These are phyloP conservation scores for Rhizomys pruinosus DNA, from an alignment of 2,113 vertebrate species.

Conservation along the genomic window DNA sequence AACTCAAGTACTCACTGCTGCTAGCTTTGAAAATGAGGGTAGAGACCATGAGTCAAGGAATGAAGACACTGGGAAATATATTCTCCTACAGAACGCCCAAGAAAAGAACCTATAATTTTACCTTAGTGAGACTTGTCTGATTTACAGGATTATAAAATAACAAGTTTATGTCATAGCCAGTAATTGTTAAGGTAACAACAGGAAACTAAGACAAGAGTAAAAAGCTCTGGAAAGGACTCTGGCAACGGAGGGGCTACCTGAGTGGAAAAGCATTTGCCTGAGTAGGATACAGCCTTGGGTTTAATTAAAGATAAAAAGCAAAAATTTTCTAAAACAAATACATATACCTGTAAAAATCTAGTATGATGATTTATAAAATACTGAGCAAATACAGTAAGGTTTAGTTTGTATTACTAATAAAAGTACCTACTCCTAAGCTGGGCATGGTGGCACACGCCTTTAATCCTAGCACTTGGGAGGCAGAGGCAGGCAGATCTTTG, in stretches of 20 bases:
- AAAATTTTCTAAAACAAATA: slow-evolving; percentile 30
- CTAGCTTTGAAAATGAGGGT: not conserved
- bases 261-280: not conserved
- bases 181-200: not conserved
- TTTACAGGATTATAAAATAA: not conserved
- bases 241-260: not conserved
- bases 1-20: not conserved
- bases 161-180: not conserved
- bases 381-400: not conserved
- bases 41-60: not conserved
- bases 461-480: too few species aligned
- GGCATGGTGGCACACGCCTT: too few species aligned
- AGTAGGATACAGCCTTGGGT: too few species aligned
- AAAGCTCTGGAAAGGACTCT: not conserved
- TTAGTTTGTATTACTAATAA: slow-evolving; percentile 1
- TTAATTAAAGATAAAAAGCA: not conserved
- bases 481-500: too few species aligned
- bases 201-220: not conserved
- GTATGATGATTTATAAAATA: not conserved
- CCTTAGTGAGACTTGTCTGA: too few species aligned
- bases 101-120: not conserved
- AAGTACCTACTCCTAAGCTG: not conserved
- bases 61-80: not conserved
- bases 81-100: not conserved
- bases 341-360: not conserved